Evolutionary conservation across 2,797 vertebrate genomes (phyloP), one percentile per base, ranked within the genome.

Genomic region (Pyrocephalus nanus): DNA sequence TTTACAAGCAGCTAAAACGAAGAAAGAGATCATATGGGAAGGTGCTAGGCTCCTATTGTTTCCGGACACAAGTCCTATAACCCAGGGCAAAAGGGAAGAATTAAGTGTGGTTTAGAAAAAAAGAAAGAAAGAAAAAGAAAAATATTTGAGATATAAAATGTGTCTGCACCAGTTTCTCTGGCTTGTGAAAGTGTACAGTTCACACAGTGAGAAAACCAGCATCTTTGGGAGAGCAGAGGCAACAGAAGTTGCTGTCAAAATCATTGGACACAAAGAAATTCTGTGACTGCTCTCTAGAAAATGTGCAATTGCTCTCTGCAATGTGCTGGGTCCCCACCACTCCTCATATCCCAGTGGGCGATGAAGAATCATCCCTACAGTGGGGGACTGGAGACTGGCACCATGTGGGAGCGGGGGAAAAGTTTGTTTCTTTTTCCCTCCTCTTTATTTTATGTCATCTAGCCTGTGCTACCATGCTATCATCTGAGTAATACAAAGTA

Each of bases 41-140:
- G 96, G 96, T 97, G 97, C 94, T 96, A 97, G 97, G 87, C 95
- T 97, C 93, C 95, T 97, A 96, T 97, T 97, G 94, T 97, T 97
- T 98, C 95, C 93, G 94, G 94, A 90, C 86, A 51, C 96, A 96
- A 95, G 86, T 95, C 93, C 92, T 97, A 97, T 95, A 97, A 97
- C 71, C 86, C 80, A 95, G 81, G 93, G 92, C 95, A 96, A 98
- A 97, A 96, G 88, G 95, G 82, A 97, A 97, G 96, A 97, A 96
- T 97, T 97, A 97, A 97, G 91, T 95, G 85, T 94, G 87, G 76
- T 91, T 95, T 14, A 53, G 92, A 83, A 92, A 11, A 30, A 62
- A 51, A 32, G 50, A 14, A 36, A 20, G 51, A 36, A 14, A 12
- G 3, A 21, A 42, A 34, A 57, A 67, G 16, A 21, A 61, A 40